Conservation (phyloP, 2,113 vertebrate species). For the Alosa alosa region DNA sequence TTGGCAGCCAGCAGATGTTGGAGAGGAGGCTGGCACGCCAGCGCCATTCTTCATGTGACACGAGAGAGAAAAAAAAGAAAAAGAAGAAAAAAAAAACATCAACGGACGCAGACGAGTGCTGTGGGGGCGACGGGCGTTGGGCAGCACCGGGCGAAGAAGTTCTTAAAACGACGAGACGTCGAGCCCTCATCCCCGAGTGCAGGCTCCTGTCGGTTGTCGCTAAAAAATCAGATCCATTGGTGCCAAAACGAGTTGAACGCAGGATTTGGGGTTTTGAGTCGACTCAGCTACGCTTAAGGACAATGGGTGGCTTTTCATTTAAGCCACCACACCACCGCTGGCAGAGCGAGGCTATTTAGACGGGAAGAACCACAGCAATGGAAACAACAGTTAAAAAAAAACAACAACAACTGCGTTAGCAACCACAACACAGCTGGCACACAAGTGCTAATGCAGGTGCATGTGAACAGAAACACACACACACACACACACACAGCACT, state of each 20-base stretch:
- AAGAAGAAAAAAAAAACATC: conserved; percentile 41
- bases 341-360: background rate
- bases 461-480: conserved; percentile 30
- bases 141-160: background rate
- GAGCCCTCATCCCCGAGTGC: background rate
- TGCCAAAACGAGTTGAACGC: background rate
- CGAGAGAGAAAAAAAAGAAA: conserved; percentile 50
- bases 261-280: background rate
- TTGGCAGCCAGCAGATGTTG: conserved; percentile 77
- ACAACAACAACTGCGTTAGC: background rate
- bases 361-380: background rate
- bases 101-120: background rate
- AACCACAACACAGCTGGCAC: background rate
- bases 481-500: conserved; percentile 46
- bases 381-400: background rate
- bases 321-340: background rate
- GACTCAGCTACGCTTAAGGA: background rate
- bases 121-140: no score
- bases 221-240: background rate
- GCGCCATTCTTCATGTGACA: conserved; percentile 68
- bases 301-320: background rate
- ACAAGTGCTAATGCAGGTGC: background rate
- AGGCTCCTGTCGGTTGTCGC: conserved; percentile 8
- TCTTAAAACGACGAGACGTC: background rate
- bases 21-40: conserved; percentile 71